A percentile compares a stretch with the other conserved stretches of the same genome.
Evolutionary conservation across 2,888 invertebrate genomes (phyloP).

Genomic region (Chirona hameri): DNA sequence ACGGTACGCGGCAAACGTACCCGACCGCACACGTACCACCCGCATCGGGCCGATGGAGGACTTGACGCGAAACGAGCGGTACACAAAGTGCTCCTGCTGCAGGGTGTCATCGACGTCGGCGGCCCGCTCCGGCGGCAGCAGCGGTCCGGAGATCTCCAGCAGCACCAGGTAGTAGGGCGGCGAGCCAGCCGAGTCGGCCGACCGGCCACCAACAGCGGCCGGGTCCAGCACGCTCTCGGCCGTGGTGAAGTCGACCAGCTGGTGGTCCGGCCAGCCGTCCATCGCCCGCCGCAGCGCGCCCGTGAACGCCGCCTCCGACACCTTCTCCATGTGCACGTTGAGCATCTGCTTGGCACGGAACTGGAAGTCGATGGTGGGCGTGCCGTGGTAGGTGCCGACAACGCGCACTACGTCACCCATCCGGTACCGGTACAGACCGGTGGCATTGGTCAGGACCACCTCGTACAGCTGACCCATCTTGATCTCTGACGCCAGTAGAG

Average conservation of each 20-base stretch:
- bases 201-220: not conserved
- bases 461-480: constrained; percentile 43
- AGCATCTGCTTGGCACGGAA: constrained; percentile 43
- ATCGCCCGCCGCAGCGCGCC: constrained; percentile 41
- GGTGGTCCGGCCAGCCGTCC: constrained; percentile 36
- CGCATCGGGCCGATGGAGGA: constrained; percentile 44
- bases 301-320: constrained; percentile 45
- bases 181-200: not conserved
- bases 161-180: constrained; percentile 4
- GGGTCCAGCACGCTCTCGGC: constrained; percentile 30
- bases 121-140: not conserved
- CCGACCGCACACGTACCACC: constrained; percentile 1
- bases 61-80: constrained; percentile 45
- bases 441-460: constrained; percentile 45
- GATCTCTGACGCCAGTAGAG: constrained; percentile 33
- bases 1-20: not conserved
- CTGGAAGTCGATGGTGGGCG: constrained; percentile 34
- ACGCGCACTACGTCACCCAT: constrained; percentile 46
- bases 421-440: constrained; percentile 45
- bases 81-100: constrained; percentile 42
- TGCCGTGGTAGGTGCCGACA: constrained; percentile 43
- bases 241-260: constrained; percentile 1
- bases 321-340: constrained; percentile 48
- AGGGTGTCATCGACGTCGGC: constrained; percentile 34
- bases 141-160: not conserved